Evolutionary conservation across 2,113 vertebrate genomes (phyloP).

Genomic region (Colistium nudipinnis): DNA sequence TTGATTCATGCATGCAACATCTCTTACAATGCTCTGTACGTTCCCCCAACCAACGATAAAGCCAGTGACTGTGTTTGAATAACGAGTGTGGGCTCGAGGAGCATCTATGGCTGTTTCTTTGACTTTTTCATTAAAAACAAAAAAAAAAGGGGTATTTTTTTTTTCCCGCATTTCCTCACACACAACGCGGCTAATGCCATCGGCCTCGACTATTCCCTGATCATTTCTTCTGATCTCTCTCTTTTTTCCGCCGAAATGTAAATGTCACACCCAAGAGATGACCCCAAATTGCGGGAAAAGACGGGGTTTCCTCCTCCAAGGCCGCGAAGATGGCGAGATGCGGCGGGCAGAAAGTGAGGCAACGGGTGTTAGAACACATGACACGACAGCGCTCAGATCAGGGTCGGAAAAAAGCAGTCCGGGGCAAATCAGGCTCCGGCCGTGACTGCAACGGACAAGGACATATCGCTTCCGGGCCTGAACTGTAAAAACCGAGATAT

Average conservation of each 20-base stretch:
- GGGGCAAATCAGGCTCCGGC: constrained; percentile 67
- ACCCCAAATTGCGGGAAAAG: too few species aligned
- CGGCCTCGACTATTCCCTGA: constrained; percentile 28
- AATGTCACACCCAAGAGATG: constrained; percentile 51
- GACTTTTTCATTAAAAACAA: constrained; percentile 73
- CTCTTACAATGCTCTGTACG: constrained; percentile 54
- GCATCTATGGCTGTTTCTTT: constrained; percentile 38
- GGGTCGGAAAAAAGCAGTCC: constrained; percentile 50
- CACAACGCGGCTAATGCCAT: constrained; percentile 39
- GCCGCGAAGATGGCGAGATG: constrained; percentile 43
- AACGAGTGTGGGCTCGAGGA: constrained; percentile 11
- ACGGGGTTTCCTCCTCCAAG: constrained; percentile 11
- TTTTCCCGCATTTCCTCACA: constrained; percentile 36
- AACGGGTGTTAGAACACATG: constrained; percentile 62
- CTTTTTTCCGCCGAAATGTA: constrained; percentile 41
- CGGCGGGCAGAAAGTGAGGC: constrained; percentile 15
- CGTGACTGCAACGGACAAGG: constrained; percentile 57
- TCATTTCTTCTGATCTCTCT: constrained; percentile 29
- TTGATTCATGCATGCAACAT: constrained; percentile 62
- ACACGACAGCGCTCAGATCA: constrained; percentile 67
- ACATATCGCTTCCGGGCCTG: constrained; percentile 46
- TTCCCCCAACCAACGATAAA: constrained; percentile 32
- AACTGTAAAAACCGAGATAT: constrained; percentile 56
- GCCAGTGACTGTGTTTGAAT: constrained; percentile 24
- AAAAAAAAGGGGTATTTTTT: constrained; percentile 23